Evolutionary conservation across 2,113 vertebrate species (phyloP).

Genomic region (Pachyramphus minor): DNA sequence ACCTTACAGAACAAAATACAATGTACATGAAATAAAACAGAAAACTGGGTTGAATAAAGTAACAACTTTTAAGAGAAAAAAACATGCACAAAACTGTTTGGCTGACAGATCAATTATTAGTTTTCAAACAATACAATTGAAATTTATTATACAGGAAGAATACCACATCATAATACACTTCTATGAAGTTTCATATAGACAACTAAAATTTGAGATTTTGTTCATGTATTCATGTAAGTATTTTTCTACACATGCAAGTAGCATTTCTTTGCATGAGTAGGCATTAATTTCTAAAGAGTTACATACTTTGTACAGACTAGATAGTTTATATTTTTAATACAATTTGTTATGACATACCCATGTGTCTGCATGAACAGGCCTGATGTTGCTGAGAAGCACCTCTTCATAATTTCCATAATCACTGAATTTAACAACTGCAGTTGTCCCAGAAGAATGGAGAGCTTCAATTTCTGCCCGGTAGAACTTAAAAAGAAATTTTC

Average conservation of each 20-base stretch:
- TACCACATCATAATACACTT: background rate
- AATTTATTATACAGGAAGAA: conserved; percentile 57
- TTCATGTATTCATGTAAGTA: background rate
- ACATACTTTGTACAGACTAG: conserved; percentile 53
- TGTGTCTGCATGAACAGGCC: conserved; percentile 82
- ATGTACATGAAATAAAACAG: conserved; percentile 18
- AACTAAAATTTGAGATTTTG: background rate
- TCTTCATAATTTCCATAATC: conserved; percentile 99
- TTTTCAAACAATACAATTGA: conserved; percentile 55
- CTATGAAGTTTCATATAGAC: background rate
- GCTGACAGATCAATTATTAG: conserved; percentile 20
- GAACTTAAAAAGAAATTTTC: conserved; percentile 80
- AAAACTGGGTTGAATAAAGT: conserved; percentile 1
- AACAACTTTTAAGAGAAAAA: conserved; percentile 41
- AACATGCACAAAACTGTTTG: conserved; percentile 35
- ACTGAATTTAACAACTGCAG: conserved; percentile 94
- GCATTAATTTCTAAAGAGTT: conserved; percentile 29
- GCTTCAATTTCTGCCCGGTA: conserved; percentile 94
- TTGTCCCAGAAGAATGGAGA: conserved; percentile 93
- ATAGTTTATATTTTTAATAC: conserved; percentile 60
- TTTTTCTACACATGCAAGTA: background rate
- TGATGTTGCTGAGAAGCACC: conserved; percentile 94
- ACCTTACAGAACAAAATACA: conserved; percentile 45
- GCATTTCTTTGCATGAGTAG: background rate
- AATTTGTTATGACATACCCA: conserved; percentile 85